Percentiles rank a stretch among this genome's conserved stretches.
These are phyloP conservation scores for Drosophila macrothrix DNA, from an alignment of 2,888 invertebrate species.

Conservation along the genomic window DNA sequence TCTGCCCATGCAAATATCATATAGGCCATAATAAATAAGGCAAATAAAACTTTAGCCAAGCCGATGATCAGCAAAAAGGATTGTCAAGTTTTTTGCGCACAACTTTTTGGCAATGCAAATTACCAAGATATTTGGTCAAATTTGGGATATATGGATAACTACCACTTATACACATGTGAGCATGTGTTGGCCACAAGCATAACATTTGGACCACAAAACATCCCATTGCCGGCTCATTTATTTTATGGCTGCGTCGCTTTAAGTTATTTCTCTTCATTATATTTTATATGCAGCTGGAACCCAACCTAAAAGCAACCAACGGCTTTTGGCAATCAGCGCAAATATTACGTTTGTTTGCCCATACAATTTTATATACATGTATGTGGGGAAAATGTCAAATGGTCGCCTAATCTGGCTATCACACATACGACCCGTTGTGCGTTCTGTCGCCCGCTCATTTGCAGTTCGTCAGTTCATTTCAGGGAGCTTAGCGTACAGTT, in stretches of 20 bases:
- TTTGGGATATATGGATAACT: slow-evolving; percentile 19
- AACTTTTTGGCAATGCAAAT: slow-evolving; percentile 69
- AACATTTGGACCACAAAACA: slow-evolving; percentile 66
- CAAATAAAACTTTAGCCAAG: slow-evolving; percentile 49
- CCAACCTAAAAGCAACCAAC: slow-evolving; percentile 33
- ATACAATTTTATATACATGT: slow-evolving; percentile 52
- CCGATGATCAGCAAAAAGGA: slow-evolving; percentile 50
- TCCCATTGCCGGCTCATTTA: slow-evolving; percentile 73
- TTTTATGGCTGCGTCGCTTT: slow-evolving; percentile 75
- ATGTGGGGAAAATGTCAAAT: slow-evolving; percentile 56
- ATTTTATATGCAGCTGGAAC: slow-evolving; percentile 63
- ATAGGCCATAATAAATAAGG: slow-evolving; percentile 65
- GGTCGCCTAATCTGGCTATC: slow-evolving; percentile 56
- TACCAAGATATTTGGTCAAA: slow-evolving; percentile 60
- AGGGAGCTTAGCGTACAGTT: slow-evolving; percentile 67
- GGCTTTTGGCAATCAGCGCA: slow-evolving; percentile 76
- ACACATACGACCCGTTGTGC: slow-evolving; percentile 66
- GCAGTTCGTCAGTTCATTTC: slow-evolving; percentile 69
- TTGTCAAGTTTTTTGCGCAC: slow-evolving; percentile 42
- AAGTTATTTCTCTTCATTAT: slow-evolving; percentile 79
- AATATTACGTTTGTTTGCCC: slow-evolving; percentile 68
- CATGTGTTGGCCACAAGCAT: slow-evolving; percentile 53
- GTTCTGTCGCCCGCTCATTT: slow-evolving; percentile 45
- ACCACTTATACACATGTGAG: slow-evolving; percentile 34
- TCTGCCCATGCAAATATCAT: slow-evolving; percentile 49